phyloP scores from a whole-genome alignment of 2,113 vertebrate genomes.

The Chlorocebus sabaeus region DNA sequence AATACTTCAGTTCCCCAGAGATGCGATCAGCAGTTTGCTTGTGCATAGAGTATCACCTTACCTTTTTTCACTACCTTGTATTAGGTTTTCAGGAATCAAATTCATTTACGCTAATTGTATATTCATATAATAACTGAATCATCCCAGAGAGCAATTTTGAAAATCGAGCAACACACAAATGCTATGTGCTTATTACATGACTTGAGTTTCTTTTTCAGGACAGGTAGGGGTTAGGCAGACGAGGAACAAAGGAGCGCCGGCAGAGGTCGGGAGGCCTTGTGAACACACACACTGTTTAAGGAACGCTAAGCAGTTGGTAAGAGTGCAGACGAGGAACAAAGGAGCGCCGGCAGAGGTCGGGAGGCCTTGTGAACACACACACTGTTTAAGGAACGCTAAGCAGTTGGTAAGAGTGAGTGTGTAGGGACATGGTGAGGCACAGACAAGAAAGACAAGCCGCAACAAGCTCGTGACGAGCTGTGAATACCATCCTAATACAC shows the following conservation, averaged over 20 bases:
- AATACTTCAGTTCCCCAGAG: background rate
- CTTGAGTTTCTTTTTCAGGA: background rate
- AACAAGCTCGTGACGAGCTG: background rate
- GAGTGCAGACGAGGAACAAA: background rate
- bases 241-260: background rate
- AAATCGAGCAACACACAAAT: background rate
- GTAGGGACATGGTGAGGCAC: background rate
- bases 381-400: background rate
- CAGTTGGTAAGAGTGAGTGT: too few species aligned
- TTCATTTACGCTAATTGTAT: background rate
- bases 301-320: too few species aligned
- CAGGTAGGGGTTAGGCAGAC: background rate
- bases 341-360: accelerated
- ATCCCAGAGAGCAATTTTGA: background rate
- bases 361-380: background rate
- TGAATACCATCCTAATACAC: background rate
- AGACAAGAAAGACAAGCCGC: background rate
- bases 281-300: background rate
- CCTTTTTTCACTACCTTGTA: background rate
- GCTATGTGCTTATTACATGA: background rate
- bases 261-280: background rate
- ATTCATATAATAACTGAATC: background rate
- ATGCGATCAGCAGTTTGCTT: background rate
- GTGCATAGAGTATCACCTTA: background rate
- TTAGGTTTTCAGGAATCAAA: background rate